Evolutionary conservation across 2,888 invertebrate genomes (phyloP).

Genomic region (Athalia rosae): DNA sequence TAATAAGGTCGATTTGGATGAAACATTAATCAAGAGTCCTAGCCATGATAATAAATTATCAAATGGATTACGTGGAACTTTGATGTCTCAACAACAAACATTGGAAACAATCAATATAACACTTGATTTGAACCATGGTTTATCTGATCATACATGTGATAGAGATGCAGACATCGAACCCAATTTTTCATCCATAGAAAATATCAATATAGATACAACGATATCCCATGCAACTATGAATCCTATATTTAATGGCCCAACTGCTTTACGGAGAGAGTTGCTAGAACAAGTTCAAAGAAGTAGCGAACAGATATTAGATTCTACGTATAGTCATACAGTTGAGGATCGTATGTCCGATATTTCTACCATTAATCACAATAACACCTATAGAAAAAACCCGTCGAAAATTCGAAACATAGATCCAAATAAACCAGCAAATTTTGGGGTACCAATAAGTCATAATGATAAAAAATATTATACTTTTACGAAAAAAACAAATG

Average conservation of each 20-base stretch:
- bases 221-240: conserved; percentile 46
- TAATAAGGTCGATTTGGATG: conserved; percentile 13
- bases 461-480: conserved; percentile 59
- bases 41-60: neutral
- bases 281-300: conserved; percentile 60
- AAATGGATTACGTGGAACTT: conserved; percentile 19
- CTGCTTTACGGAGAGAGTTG: conserved; percentile 59
- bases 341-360: conserved; percentile 41
- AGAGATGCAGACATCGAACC: conserved; percentile 3
- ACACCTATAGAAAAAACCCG: conserved; percentile 61
- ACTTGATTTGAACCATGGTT: conserved; percentile 27
- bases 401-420: conserved; percentile 47
- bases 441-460: neutral
- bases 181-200: conserved; percentile 17
- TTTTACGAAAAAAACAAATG: conserved; percentile 59
- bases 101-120: conserved; percentile 35
- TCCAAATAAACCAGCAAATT: conserved; percentile 14
- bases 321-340: conserved; percentile 52
- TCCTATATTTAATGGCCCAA: conserved; percentile 51
- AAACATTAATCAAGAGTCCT: conserved; percentile 19
- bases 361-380: conserved; percentile 56
- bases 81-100: conserved; percentile 30
- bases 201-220: neutral
- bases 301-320: conserved; percentile 55
- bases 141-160: conserved; percentile 3